Conservation (phyloP, 2,888 invertebrate genomes). For the Caradrina kadenii region DNA sequence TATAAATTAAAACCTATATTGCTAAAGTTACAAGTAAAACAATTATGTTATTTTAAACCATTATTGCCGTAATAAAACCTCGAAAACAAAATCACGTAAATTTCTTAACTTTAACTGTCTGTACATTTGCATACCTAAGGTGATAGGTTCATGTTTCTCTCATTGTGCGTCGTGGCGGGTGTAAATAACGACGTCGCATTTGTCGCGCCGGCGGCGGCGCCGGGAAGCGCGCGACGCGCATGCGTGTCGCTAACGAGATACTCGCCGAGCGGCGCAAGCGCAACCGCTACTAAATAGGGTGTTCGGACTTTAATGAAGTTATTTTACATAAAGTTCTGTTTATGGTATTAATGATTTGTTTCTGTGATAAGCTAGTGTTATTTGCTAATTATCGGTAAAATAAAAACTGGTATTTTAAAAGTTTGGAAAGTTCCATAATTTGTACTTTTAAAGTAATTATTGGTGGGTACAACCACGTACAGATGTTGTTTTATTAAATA, state of each 20-base stretch:
- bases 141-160: conserved; percentile 61
- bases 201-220: conserved; percentile 70
- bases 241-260: conserved; percentile 65
- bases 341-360: conserved; percentile 27
- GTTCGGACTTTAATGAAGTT: conserved; percentile 49
- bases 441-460: neutral
- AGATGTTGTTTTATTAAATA: no score
- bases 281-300: conserved; percentile 52
- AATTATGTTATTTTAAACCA: conserved; percentile 38
- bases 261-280: conserved; percentile 45
- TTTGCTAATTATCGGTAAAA: neutral
- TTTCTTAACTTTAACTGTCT: conserved; percentile 51
- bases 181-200: conserved; percentile 73
- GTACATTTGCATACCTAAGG: conserved; percentile 51
- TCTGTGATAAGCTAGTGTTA: neutral
- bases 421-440: neutral
- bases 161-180: conserved; percentile 61
- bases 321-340: conserved; percentile 22
- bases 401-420: neutral
- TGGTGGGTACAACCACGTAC: neutral
- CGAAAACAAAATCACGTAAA: conserved; percentile 29
- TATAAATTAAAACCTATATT: neutral
- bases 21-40: neutral
- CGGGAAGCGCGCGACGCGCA: conserved; percentile 51
- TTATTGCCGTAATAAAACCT: conserved; percentile 39